Conservation (phyloP, 2,113 vertebrate species). For the Pseudopodoces humilis region DNA sequence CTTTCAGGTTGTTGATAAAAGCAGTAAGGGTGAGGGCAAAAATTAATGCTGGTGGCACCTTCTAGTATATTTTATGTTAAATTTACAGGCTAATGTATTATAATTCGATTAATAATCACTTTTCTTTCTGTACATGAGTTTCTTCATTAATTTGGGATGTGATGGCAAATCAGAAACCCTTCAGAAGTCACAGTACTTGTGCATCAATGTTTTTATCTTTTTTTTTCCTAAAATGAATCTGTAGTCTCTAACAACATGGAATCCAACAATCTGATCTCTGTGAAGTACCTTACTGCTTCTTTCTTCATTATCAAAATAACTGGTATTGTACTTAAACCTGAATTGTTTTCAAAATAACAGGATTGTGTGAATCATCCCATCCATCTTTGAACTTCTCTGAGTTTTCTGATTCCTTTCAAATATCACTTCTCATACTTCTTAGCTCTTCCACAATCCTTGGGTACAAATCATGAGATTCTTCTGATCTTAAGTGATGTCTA, state of each 20-base stretch:
- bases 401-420: not conserved
- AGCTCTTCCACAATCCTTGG: not conserved
- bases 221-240: not conserved
- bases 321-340: not conserved
- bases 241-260: not conserved
- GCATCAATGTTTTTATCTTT: accelerated
- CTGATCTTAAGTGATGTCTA: not conserved
- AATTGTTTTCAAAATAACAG: not conserved
- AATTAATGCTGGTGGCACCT: not conserved
- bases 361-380: not conserved
- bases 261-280: not conserved
- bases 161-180: not conserved
- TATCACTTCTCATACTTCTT: not conserved
- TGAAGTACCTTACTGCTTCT: not conserved
- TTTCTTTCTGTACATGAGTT: not conserved
- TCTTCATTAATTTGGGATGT: not conserved
- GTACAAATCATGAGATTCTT: not conserved
- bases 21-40: not conserved
- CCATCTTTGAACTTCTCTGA: not conserved
- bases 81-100: not conserved
- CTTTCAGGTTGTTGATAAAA: not conserved
- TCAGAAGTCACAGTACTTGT: not conserved
- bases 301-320: not conserved
- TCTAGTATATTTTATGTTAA: not conserved
- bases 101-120: not conserved